Evolutionary conservation across 2,888 invertebrate genomes (phyloP).

Genomic region (Nasonovia ribisnigri): DNA sequence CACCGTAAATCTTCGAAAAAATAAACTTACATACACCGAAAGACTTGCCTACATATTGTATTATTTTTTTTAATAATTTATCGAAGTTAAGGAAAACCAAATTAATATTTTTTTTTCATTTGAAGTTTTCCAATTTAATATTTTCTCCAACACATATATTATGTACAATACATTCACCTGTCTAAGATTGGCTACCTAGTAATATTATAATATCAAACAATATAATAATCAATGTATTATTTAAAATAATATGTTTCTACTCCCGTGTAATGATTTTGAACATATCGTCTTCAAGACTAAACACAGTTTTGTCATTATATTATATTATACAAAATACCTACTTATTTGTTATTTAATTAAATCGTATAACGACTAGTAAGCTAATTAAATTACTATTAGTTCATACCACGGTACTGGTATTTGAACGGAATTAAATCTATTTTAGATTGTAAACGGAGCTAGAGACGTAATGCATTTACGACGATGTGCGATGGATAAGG

Average conservation of each 20-base stretch:
- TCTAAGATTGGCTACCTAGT: not conserved
- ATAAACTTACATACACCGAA: slow-evolving; percentile 28
- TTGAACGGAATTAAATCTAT: not conserved
- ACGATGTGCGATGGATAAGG: not conserved
- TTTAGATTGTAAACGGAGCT: not conserved
- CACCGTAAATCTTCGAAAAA: slow-evolving; percentile 5
- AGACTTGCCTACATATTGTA: not conserved
- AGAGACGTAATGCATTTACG: not conserved
- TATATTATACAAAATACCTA: not conserved
- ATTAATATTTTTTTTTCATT: slow-evolving; percentile 24
- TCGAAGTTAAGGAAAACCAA: slow-evolving; percentile 16
- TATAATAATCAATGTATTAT: not conserved
- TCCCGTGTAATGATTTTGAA: not conserved
- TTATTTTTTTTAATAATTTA: slow-evolving; percentile 27
- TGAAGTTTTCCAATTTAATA: slow-evolving; percentile 24
- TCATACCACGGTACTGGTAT: not conserved
- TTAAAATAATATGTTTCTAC: not conserved
- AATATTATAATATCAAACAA: not conserved
- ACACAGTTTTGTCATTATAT: not conserved
- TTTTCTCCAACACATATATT: not conserved
- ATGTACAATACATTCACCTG: not conserved
- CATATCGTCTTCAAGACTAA: not conserved
- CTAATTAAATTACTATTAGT: not conserved
- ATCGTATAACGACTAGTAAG: not conserved
- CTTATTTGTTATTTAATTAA: not conserved